A percentile compares a stretch with the other conserved stretches of the same genome.
Evolutionary conservation across 2,113 vertebrate species (phyloP).

Genomic region (Sinocyclocheilus anophthalmus): DNA sequence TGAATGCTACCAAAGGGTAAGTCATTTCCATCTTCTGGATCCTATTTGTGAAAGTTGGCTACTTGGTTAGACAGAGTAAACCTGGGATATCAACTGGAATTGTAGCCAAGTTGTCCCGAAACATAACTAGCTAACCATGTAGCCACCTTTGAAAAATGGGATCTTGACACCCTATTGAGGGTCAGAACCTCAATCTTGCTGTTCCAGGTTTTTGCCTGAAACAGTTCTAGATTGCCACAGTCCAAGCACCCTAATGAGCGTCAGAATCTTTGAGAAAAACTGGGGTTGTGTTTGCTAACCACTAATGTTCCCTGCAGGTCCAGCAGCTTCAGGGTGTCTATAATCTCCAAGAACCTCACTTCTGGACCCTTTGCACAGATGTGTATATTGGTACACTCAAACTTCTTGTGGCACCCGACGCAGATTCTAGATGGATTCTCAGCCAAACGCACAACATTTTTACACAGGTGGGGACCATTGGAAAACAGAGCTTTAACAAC

Average conservation of each 20-base stretch:
- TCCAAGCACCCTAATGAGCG: not conserved
- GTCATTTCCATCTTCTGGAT: conserved; percentile 46
- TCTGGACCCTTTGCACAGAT: conserved; percentile 97
- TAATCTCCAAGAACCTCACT: conserved; percentile 94
- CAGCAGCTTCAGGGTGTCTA: conserved; percentile 97
- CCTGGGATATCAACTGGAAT: not conserved
- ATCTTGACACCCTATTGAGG: not conserved
- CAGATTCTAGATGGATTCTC: conserved; percentile 94
- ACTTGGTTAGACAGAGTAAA: not conserved
- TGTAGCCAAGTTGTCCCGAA: not conserved
- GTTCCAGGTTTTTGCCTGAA: not conserved
- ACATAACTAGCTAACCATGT: not conserved
- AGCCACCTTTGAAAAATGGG: not conserved
- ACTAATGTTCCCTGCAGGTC: conserved; percentile 76
- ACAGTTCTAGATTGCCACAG: not conserved
- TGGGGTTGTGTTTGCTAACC: not conserved
- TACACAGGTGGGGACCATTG: conserved; percentile 83
- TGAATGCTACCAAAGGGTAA: conserved; percentile 96
- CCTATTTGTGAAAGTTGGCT: not conserved
- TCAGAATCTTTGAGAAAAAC: not conserved
- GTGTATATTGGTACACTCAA: conserved; percentile 95
- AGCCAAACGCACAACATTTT: conserved; percentile 98
- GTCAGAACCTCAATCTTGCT: not conserved
- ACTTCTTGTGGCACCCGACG: conserved; percentile 91
- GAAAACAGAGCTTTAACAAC: not conserved